Percentiles rank a stretch among this genome's conserved stretches.
These are phyloP conservation scores for Danaus melanippus DNA, from an alignment of 1,140 invertebrate genomes.

Conservation along the genomic window DNA sequence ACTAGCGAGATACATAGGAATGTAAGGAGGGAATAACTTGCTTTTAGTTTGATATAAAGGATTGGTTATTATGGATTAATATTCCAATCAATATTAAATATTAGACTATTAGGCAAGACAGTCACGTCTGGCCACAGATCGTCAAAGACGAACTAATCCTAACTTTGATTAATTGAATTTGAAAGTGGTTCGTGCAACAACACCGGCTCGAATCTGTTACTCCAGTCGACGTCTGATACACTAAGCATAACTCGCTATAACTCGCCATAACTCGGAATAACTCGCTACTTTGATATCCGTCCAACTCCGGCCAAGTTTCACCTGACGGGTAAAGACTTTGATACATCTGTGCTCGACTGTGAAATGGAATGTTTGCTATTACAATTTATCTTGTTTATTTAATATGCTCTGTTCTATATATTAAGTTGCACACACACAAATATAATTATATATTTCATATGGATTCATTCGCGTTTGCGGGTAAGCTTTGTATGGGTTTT, in stretches of 20 bases:
- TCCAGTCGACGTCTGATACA: conserved; percentile 40
- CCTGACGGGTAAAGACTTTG: conserved; percentile 44
- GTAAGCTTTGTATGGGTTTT: too few relatives aligned
- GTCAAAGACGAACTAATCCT: conserved; percentile 65
- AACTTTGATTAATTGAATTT: conserved; percentile 71
- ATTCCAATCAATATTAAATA: too few relatives aligned
- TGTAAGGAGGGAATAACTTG: too few relatives aligned
- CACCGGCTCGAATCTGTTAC: conserved; percentile 54
- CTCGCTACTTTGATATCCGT: conserved; percentile 28
- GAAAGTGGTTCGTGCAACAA: conserved; percentile 50
- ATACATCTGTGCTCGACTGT: conserved; percentile 21
- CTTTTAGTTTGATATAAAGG: background rate
- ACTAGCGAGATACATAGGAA: too few relatives aligned
- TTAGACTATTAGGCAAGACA: conserved; percentile 36
- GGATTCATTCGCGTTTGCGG: too few relatives aligned
- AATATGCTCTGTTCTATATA: too few relatives aligned
- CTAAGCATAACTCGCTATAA: conserved; percentile 28
- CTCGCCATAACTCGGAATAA: background rate
- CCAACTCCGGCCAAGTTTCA: conserved; percentile 29
- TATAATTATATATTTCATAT: too few relatives aligned
- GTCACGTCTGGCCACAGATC: conserved; percentile 54
- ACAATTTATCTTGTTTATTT: too few relatives aligned
- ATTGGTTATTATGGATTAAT: too few relatives aligned
- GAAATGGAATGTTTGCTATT: conserved; percentile 8
- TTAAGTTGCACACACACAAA: too few relatives aligned